Evolutionary conservation across 2,797 vertebrate species (phyloP).

Genomic region (Podargus strigoides): DNA sequence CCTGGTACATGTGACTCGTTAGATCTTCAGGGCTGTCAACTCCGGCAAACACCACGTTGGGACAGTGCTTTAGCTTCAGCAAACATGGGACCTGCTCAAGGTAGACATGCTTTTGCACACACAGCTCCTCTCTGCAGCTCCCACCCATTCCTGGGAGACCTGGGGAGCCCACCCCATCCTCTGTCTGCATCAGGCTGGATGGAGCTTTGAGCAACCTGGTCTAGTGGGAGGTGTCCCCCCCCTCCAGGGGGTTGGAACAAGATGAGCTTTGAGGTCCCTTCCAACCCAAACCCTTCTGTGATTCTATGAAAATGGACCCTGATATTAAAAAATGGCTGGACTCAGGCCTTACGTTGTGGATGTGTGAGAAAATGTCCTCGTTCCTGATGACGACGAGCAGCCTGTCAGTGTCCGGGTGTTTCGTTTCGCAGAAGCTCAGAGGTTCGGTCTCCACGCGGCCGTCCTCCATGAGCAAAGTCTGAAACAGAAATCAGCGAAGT

Average conservation of each 20-base stretch:
- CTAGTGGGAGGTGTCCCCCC: too few relatives aligned
- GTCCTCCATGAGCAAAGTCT: constrained; percentile 79
- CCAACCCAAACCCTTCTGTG: too few relatives aligned
- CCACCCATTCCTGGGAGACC: background rate
- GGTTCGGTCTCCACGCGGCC: constrained; percentile 78
- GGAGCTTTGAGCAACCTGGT: too few relatives aligned
- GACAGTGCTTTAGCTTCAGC: constrained; percentile 81
- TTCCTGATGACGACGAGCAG: constrained; percentile 87
- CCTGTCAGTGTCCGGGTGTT: constrained; percentile 6
- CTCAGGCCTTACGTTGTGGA: constrained; percentile 78
- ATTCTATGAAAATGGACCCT: background rate
- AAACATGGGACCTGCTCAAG: constrained; percentile 83
- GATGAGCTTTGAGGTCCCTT: too few relatives aligned
- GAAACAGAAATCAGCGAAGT: background rate
- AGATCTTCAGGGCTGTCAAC: constrained; percentile 87
- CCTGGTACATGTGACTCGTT: constrained; percentile 81
- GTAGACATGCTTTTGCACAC: background rate
- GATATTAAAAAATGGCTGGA: background rate
- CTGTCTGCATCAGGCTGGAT: background rate
- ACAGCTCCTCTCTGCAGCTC: too few relatives aligned
- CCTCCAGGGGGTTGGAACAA: too few relatives aligned
- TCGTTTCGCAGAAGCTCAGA: constrained; percentile 73
- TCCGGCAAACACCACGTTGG: constrained; percentile 83
- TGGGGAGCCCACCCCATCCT: rapidly evolving
- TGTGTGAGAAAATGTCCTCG: constrained; percentile 83